A percentile compares a stretch with the other conserved stretches of the same genome.
phyloP scores from a whole-genome alignment of 2,888 invertebrate genomes.

The Mystacides longicornis region DNA sequence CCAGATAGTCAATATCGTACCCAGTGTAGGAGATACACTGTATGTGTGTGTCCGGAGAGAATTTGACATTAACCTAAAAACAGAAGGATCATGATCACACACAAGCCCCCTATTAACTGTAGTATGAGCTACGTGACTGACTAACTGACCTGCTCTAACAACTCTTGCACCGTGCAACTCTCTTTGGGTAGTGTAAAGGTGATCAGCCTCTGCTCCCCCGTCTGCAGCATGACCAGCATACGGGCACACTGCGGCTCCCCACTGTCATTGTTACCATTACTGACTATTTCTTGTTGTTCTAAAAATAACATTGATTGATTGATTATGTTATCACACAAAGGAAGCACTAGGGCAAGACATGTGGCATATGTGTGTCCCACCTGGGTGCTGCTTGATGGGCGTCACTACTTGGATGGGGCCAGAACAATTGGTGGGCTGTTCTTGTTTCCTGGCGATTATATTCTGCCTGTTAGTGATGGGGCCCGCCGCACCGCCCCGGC shows the following conservation, averaged over 20 bases:
- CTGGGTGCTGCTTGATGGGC: constrained; percentile 42
- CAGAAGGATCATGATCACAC: not conserved
- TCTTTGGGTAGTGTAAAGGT: constrained; percentile 77
- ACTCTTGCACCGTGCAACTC: constrained; percentile 74
- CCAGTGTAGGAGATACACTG: constrained; percentile 67
- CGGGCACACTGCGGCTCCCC: constrained; percentile 61
- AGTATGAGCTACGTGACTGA: not conserved
- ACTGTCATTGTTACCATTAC: constrained; percentile 31
- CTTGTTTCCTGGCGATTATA: constrained; percentile 16
- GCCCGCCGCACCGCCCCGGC: constrained; percentile 27
- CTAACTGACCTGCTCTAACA: constrained; percentile 63
- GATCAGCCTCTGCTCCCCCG: constrained; percentile 73
- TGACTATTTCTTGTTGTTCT: constrained; percentile 15
- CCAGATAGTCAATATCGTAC: constrained; percentile 72
- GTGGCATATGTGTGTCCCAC: not conserved
- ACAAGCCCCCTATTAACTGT: not conserved
- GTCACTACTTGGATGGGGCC: constrained; percentile 45
- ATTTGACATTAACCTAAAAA: constrained; percentile 58
- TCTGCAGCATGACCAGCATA: constrained; percentile 71
- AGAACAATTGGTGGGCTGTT: constrained; percentile 36
- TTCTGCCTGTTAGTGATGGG: constrained; percentile 5
- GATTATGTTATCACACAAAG: too few relatives aligned
- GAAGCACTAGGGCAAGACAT: not conserved
- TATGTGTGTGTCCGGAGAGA: constrained; percentile 62
- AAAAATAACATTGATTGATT: too few relatives aligned